Evolutionary conservation across 2,888 invertebrate genomes (phyloP), one percentile per base, ranked within the genome.

Genomic region (Allacma fusca): DNA sequence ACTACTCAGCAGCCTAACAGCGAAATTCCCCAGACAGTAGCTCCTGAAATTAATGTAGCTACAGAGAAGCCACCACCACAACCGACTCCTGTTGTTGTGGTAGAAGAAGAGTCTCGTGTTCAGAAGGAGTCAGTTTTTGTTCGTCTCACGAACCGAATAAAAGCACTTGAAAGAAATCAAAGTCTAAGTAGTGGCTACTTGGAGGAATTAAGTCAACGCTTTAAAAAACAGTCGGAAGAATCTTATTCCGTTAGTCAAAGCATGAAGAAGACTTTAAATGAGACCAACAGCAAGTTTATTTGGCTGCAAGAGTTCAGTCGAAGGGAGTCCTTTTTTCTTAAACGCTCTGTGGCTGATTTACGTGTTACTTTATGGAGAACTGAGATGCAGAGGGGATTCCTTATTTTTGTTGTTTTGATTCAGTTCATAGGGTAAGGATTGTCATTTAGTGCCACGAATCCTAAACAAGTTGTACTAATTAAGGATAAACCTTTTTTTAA

Each of bases 51-150:
- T 13, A 40, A 24, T 40, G 12, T 28, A 26, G 21, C 44, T 16
- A 7, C 29, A 19, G 75, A 75, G 21, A 75, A 59, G 19, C 34
- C 43, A 23, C 88, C 87, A 4, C 85, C n/a, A 21, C 68, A 7
- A 70, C 43, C 43, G 12, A 34, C n/a, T 40, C n/a, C 50, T 19
- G 50, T 44, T 34, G 28, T 86, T 0, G 85, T 86, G 0, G 85
- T 87, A 24, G 84, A 86, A 1, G 69, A 76, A 68, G 29, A 72
- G 7, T 40, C 71, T 21, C 62, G 43, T n/a, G 78, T 87, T 78
- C 94, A 94, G 85, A 96, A 96, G 85, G 97, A 98, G 87, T 96
- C 96, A 12, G 95, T 98, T n/a, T 96, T 99, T 86, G 91, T 98
- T 86, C 90, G 98, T 83, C 90, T 99, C 78, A 96, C 95, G 78